Base-by-base conservation (phyloP, 2,797 vertebrate species). In the Hippocampus kuda region DNA sequence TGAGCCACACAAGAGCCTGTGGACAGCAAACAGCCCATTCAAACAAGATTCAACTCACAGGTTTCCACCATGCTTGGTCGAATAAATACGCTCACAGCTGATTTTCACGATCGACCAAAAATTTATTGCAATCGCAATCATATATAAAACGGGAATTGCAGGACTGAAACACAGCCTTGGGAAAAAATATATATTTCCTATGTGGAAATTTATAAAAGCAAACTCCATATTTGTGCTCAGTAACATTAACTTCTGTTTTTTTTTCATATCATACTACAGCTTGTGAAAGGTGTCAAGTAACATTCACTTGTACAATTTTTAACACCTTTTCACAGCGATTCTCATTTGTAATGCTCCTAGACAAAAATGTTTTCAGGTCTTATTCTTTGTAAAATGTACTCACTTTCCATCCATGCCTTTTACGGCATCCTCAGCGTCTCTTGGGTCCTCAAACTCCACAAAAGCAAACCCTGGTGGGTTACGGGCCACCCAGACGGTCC, bases 331-430 rank as follows among this genome's bases (percentile, higher is more conserved):
- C 16, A 49, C 48, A 18, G 18, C 1, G 48, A 49, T 20, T 49
- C 48, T 18, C 16, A 18, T 34, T 49, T 49, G 16, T 5, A 3
- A 49, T 49, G 15, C 48, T 49, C 22, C 10, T 24, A n/a, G n/a
- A 54, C 12, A 30, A 20, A 5, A 54, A 27, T 22, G 24, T 56
- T 56, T 12, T 27, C n/a, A 13, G 54, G 12, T 12, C 54, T 27
- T 54, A n/a, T 49, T 24, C 24, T 53, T 24, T 38, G 5, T 15
- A 54, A 12, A 56, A 57, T 56, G 34, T 2, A 88, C 90, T 88
- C 66, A 91, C 90, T 91, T 91, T 77, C 91, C 91, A 57, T 92
- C 91, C 91, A 91, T 91, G 72, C 90, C 91, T 68, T 91, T 91
- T 57, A 91, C 89, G 13, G 91, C 89, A 74, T 92, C 91, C 72